phyloP scores from a whole-genome alignment of 2,113 vertebrate species.

The Callospermophilus lateralis region DNA sequence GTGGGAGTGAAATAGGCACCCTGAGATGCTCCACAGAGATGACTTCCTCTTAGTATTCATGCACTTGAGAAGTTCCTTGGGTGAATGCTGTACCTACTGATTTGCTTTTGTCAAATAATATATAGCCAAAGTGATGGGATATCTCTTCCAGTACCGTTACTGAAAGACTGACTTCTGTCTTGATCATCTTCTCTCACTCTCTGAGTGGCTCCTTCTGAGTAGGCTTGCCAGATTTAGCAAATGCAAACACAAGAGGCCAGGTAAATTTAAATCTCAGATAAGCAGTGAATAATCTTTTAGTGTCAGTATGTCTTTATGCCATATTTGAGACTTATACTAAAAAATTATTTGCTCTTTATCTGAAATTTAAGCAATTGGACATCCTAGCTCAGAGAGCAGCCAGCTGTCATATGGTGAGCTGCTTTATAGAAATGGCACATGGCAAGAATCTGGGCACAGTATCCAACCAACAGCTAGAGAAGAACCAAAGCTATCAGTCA shows the following conservation, averaged over 20 bases:
- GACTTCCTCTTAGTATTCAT: background rate
- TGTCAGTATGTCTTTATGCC: background rate
- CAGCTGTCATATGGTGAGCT: background rate
- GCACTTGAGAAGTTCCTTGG: background rate
- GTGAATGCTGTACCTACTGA: background rate
- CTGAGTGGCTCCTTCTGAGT: background rate
- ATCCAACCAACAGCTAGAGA: background rate
- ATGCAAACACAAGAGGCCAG: background rate
- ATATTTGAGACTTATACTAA: background rate
- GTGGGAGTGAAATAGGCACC: accelerated
- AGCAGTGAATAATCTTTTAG: background rate
- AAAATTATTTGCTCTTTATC: background rate
- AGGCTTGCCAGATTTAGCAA: background rate
- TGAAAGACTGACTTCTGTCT: background rate
- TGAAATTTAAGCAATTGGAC: background rate
- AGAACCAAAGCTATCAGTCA: background rate
- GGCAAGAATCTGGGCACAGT: background rate
- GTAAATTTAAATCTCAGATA: background rate
- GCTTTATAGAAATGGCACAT: background rate
- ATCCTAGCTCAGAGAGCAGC: background rate
- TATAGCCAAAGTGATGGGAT: background rate
- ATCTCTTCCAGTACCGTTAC: background rate
- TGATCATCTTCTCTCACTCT: background rate
- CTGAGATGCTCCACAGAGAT: background rate
- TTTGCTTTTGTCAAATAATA: background rate